phyloP scores from a whole-genome alignment of 2,113 vertebrate species.

The Clarias macrocephalus region DNA sequence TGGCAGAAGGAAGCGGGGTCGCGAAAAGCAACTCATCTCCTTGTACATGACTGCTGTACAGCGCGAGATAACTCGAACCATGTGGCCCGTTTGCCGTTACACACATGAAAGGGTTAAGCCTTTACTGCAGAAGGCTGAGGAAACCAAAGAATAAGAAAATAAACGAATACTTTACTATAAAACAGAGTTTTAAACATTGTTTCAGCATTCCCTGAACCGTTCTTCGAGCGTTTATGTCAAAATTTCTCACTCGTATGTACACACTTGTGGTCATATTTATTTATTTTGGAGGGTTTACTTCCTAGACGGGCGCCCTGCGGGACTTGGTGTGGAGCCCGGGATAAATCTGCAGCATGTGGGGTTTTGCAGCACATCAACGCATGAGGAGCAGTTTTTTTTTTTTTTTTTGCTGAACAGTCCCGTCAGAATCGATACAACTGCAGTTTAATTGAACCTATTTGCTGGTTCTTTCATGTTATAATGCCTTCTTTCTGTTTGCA shows the following conservation, averaged over 20 bases:
- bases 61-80: slow-evolving; percentile 5
- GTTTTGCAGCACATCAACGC: neutral
- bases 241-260: neutral
- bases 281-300: neutral
- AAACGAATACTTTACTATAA: neutral
- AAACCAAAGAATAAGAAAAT: neutral
- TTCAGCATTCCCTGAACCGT: neutral
- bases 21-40: neutral
- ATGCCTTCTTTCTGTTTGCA: neutral
- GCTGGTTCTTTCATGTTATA: neutral
- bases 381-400: neutral
- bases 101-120: neutral
- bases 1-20: slow-evolving; percentile 6
- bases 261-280: neutral
- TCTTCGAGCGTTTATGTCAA: neutral
- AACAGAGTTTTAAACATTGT: neutral
- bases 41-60: neutral
- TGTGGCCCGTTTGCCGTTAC: neutral
- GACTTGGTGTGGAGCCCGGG: slow-evolving; percentile 11
- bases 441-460: neutral
- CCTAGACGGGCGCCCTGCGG: neutral
- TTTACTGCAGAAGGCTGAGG: neutral
- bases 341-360: slow-evolving; percentile 9
- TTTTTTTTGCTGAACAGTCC: neutral
- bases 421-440: neutral